Evolutionary conservation across 2,888 invertebrate genomes (phyloP).

Genomic region (Oligia fasciuncula): DNA sequence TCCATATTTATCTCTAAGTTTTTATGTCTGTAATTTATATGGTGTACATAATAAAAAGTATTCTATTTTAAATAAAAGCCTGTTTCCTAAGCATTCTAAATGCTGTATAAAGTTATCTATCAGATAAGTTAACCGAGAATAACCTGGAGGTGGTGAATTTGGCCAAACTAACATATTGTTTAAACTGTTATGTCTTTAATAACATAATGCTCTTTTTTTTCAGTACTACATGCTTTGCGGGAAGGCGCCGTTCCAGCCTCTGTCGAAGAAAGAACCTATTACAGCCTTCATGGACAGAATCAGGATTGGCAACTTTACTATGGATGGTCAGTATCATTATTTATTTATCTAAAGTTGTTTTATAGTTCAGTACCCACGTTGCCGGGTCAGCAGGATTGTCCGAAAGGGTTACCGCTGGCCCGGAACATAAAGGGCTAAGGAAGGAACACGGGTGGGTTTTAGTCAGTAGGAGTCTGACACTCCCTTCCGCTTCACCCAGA

Average conservation of each 20-base stretch:
- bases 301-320: constrained; percentile 94
- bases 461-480: no score
- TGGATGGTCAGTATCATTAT: constrained; percentile 88
- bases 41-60: no score
- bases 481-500: no score
- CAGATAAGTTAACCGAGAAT: neutral
- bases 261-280: constrained; percentile 93
- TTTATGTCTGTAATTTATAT: no score
- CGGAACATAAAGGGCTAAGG: no score
- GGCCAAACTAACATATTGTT: no score
- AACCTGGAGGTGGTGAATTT: neutral
- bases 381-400: no score
- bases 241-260: constrained; percentile 95
- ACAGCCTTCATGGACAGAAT: constrained; percentile 94
- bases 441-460: no score
- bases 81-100: neutral
- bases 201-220: constrained; percentile 25
- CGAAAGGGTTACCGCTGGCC: no score
- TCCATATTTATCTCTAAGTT: no score
- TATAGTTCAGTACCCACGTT: neutral
- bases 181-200: neutral
- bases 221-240: constrained; percentile 96
- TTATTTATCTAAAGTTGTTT: neutral
- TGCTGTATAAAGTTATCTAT: neutral
- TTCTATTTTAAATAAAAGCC: no score